Conservation (phyloP, 2,113 vertebrate genomes). For the Megaleporinus macrocephalus region DNA sequence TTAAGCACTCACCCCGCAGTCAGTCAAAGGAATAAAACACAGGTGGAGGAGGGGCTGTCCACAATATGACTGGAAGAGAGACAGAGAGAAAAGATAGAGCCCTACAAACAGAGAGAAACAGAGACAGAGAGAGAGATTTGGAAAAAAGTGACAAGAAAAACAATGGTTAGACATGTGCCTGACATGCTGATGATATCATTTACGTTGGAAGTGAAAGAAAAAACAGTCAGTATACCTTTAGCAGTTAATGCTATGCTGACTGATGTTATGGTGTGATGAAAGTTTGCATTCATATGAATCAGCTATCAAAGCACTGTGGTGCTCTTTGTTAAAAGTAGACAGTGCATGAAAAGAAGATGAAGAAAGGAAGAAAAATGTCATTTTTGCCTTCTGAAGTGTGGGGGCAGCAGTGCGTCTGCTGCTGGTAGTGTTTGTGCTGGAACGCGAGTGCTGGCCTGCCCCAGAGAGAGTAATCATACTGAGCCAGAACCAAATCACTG, state of each 20-base stretch:
- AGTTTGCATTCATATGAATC: background rate
- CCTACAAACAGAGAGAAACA: background rate
- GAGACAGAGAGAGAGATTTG: background rate
- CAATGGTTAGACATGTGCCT: background rate
- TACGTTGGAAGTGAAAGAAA: slow-evolving; percentile 11
- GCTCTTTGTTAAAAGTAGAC: background rate
- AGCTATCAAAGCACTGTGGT: background rate
- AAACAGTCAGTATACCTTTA: background rate
- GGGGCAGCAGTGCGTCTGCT: slow-evolving; percentile 6
- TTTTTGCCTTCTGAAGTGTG: background rate
- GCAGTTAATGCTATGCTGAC: background rate
- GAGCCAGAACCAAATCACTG: slow-evolving; percentile 9
- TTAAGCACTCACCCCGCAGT: background rate
- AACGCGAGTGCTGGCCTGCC: slow-evolving; percentile 1
- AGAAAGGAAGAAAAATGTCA: background rate
- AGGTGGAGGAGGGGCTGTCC: background rate
- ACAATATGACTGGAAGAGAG: background rate
- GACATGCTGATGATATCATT: slow-evolving; percentile 30
- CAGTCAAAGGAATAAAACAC: background rate
- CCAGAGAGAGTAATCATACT: slow-evolving; percentile 18
- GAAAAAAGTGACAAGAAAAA: background rate
- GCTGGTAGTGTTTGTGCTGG: slow-evolving; percentile 33
- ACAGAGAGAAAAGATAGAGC: slow-evolving; percentile 1
- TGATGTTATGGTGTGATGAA: background rate
- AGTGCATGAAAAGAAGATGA: background rate